These are phyloP conservation scores for Camelus dromedarius DNA, from an alignment of 2,113 vertebrate species.

Conservation along the genomic window DNA sequence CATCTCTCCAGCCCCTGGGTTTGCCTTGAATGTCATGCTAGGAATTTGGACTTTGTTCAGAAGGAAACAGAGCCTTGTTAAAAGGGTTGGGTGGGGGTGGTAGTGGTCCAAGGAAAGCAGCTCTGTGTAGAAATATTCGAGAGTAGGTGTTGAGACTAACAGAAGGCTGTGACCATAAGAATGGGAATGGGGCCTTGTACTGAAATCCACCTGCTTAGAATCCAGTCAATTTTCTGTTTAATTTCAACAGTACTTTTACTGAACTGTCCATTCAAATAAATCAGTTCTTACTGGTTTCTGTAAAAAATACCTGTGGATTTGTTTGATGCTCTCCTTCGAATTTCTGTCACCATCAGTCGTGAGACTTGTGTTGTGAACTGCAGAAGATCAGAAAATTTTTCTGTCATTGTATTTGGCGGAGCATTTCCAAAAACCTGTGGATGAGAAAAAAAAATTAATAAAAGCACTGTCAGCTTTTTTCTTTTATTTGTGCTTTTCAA, in stretches of 20 bases:
- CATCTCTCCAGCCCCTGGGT: not conserved
- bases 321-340: slow-evolving; percentile 97
- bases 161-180: not conserved
- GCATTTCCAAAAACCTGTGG: slow-evolving; percentile 97
- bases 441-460: slow-evolving; percentile 49
- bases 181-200: not conserved
- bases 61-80: not conserved
- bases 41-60: not conserved
- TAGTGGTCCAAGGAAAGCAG: not conserved
- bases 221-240: not conserved
- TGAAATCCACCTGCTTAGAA: not conserved
- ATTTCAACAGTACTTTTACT: not conserved
- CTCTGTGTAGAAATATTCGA: not conserved
- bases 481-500: not conserved
- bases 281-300: not conserved
- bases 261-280: not conserved
- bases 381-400: slow-evolving; percentile 98
- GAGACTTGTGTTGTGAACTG: slow-evolving; percentile 99
- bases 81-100: rapidly evolving
- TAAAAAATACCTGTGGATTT: slow-evolving; percentile 95
- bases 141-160: not conserved
- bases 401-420: slow-evolving; percentile 97
- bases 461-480: not conserved
- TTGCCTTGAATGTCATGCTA: not conserved
- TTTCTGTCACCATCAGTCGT: slow-evolving; percentile 98